Evolutionary conservation across 1,140 invertebrate genomes (phyloP).

Genomic region (Metaphire vulgaris): DNA sequence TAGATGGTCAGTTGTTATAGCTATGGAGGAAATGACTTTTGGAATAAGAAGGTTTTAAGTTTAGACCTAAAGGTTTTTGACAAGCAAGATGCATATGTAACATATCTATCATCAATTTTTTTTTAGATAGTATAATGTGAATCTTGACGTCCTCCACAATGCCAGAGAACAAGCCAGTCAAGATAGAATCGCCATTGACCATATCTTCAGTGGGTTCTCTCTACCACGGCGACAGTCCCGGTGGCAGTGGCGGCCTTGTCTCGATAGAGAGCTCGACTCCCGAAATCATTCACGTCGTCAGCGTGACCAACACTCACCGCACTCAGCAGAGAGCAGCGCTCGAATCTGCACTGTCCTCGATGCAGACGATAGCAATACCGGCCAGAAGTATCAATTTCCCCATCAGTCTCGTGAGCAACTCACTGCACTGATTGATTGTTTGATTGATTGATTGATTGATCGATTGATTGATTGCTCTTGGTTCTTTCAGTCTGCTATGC

Average conservation of each 20-base stretch:
- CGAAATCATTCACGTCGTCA: constrained; percentile 41
- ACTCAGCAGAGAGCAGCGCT: constrained; percentile 1
- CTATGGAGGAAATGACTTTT: too few species aligned
- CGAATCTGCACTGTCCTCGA: constrained; percentile 6
- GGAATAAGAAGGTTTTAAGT: too few species aligned
- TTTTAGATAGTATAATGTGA: too few species aligned
- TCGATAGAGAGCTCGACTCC: constrained; percentile 34
- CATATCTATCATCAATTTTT: too few species aligned
- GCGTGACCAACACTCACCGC: constrained; percentile 18
- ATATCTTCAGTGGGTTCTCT: not conserved
- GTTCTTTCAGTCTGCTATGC: too few species aligned
- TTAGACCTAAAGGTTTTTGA: too few species aligned
- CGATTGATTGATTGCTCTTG: too few species aligned
- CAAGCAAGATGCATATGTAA: too few species aligned
- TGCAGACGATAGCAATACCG: constrained; percentile 40
- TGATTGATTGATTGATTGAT: too few species aligned
- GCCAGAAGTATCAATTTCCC: constrained; percentile 38
- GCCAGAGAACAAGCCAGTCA: not conserved
- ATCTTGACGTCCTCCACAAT: too few species aligned
- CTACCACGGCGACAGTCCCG: not conserved
- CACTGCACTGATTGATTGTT: not conserved
- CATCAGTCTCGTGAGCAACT: constrained; percentile 28
- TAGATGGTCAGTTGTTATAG: too few species aligned
- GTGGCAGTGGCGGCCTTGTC: constrained; percentile 14
- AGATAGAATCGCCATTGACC: not conserved